Conservation (phyloP, 2,888 invertebrate genomes). For the Lasioglossum leucozonium region DNA sequence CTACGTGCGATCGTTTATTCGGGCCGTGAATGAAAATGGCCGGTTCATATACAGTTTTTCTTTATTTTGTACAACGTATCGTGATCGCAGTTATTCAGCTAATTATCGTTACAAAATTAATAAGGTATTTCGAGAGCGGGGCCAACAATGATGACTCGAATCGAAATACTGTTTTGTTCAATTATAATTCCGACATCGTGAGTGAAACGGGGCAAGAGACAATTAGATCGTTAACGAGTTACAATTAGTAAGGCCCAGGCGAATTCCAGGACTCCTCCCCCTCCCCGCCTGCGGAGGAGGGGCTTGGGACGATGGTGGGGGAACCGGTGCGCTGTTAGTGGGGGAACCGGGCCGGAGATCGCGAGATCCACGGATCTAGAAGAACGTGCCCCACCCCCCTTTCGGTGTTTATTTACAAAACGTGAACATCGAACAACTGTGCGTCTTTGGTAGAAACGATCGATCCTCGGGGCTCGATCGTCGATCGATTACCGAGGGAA, state of each 20-base stretch:
- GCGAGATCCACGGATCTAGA: neutral
- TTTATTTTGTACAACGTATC: neutral
- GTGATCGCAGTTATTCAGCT: no score
- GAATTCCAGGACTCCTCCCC: no score
- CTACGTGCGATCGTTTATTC: no score
- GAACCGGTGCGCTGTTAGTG: no score
- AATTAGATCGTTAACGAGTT: no score
- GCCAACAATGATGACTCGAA: neutral
- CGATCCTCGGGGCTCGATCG: neutral
- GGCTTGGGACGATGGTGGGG: no score
- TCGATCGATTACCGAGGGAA: no score
- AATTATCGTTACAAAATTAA: no score
- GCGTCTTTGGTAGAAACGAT: conserved; percentile 33
- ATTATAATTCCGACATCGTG: neutral
- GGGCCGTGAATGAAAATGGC: neutral
- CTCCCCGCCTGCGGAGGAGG: no score
- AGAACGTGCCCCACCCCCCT: no score
- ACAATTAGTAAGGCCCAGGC: no score
- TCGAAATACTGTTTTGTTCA: neutral
- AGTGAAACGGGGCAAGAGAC: neutral
- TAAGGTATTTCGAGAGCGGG: no score
- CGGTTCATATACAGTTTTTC: neutral
- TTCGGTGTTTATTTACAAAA: neutral
- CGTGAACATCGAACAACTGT: conserved; percentile 22
- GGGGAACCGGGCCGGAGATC: neutral